phyloP scores from a whole-genome alignment of 1,140 invertebrate genomes.

The Pseudoatta argentina region DNA sequence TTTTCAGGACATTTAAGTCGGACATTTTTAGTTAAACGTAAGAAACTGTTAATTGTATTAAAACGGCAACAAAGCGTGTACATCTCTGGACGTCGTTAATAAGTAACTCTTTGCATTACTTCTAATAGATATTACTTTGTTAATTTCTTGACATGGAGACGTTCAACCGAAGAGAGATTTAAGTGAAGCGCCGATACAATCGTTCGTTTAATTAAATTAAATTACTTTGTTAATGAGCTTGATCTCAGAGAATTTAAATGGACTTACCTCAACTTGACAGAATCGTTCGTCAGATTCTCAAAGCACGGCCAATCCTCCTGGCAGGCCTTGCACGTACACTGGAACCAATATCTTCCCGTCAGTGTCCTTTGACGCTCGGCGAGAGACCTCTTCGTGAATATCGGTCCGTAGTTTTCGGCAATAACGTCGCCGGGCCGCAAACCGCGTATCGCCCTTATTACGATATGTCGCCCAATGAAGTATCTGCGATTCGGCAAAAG shows the following conservation, averaged over 20 bases:
- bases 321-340: conserved; percentile 92
- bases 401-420: conserved; percentile 95
- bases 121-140: conserved; percentile 33
- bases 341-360: conserved; percentile 92
- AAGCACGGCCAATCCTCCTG: conserved; percentile 92
- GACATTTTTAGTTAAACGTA: neutral
- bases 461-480: conserved; percentile 91
- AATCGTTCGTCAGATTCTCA: conserved; percentile 87
- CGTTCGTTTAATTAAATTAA: conserved; percentile 35
- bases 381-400: conserved; percentile 90
- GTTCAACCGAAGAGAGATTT: neutral
- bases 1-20: neutral
- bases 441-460: conserved; percentile 90
- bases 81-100: neutral
- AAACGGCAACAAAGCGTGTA: neutral
- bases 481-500: conserved; percentile 86
- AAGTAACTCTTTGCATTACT: conserved; percentile 23
- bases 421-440: conserved; percentile 89
- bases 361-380: conserved; percentile 90
- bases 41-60: conserved; percentile 5
- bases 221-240: conserved; percentile 48
- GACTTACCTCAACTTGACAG: conserved; percentile 71
- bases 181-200: conserved; percentile 5
- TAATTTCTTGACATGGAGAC: conserved; percentile 26
- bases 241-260: conserved; percentile 49